Evolutionary conservation across 2,888 invertebrate genomes (phyloP).

Genomic region (Acleris sparsana): DNA sequence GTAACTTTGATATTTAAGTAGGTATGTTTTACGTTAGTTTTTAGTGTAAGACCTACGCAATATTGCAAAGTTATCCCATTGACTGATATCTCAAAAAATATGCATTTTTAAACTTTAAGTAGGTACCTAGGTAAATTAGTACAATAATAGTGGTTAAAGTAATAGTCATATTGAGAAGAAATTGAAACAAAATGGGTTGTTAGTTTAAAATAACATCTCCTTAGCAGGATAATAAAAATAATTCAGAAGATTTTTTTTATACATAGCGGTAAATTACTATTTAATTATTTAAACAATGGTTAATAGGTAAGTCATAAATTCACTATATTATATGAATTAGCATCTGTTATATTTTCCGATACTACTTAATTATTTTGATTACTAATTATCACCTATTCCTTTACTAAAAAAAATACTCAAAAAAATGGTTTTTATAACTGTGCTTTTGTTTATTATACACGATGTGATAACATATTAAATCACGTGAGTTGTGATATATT

Average conservation of each 20-base stretch:
- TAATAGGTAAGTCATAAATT: too few relatives aligned
- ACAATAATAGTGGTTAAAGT: slow-evolving; percentile 56
- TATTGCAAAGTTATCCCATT: slow-evolving; percentile 10
- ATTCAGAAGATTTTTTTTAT: too few relatives aligned
- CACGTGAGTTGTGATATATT: slow-evolving; percentile 48
- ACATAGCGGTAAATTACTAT: too few relatives aligned
- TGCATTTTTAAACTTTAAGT: slow-evolving; percentile 44
- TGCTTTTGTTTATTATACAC: too few relatives aligned
- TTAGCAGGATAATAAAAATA: background rate
- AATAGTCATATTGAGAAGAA: slow-evolving; percentile 3
- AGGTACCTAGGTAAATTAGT: slow-evolving; percentile 50
- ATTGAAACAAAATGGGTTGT: background rate
- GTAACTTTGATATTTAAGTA: slow-evolving; percentile 5
- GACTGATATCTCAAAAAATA: slow-evolving; percentile 34
- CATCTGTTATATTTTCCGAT: too few relatives aligned
- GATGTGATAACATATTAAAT: slow-evolving; percentile 14
- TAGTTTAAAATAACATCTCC: slow-evolving; percentile 4
- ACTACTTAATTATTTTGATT: too few relatives aligned
- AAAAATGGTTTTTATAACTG: too few relatives aligned
- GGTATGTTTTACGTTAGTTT: background rate
- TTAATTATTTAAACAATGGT: too few relatives aligned
- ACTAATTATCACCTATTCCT: too few relatives aligned
- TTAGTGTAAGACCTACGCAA: background rate
- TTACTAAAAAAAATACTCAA: background rate
- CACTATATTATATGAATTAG: too few relatives aligned